phyloP scores from a whole-genome alignment of 2,888 invertebrate genomes.

The Ectropis crepuscularia region DNA sequence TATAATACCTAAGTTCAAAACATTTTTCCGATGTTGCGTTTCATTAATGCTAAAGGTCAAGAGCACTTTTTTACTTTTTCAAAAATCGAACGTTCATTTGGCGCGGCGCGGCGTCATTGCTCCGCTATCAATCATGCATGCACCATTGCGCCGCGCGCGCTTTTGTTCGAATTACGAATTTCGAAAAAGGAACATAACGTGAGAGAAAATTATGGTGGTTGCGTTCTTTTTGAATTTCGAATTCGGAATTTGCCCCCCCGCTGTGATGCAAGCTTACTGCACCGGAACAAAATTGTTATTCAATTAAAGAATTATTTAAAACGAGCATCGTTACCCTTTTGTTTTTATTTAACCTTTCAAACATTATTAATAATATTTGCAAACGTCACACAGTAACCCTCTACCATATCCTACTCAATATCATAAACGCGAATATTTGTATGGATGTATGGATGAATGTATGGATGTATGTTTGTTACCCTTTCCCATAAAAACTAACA shows the following conservation, averaged over 20 bases:
- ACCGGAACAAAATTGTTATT: constrained; percentile 66
- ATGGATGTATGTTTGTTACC: too few relatives aligned
- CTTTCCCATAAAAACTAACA: too few relatives aligned
- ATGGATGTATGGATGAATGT: too few relatives aligned
- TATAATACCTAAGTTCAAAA: background rate
- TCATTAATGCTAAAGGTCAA: constrained; percentile 63
- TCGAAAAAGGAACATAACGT: constrained; percentile 77
- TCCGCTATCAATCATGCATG: constrained; percentile 82
- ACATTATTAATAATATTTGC: constrained; percentile 23
- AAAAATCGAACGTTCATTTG: constrained; percentile 68
- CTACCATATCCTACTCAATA: too few relatives aligned
- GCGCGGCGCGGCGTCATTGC: constrained; percentile 70
- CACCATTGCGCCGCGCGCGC: constrained; percentile 80
- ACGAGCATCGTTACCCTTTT: constrained; percentile 27
- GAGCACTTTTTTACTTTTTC: constrained; percentile 64
- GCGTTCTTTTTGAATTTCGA: constrained; percentile 73
- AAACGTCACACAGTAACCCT: constrained; percentile 48
- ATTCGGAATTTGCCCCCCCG: constrained; percentile 63
- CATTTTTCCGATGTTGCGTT: constrained; percentile 3
- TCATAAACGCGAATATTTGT: too few relatives aligned
- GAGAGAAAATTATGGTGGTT: constrained; percentile 74
- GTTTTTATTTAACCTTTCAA: constrained; percentile 20
- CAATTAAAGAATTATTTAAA: constrained; percentile 57
- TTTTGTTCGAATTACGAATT: constrained; percentile 82
- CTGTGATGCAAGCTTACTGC: constrained; percentile 53